These are phyloP conservation scores for Beroe ovata DNA, from an alignment of 37 sponge, comb jelly and placozoan species.

Conservation along the genomic window DNA sequence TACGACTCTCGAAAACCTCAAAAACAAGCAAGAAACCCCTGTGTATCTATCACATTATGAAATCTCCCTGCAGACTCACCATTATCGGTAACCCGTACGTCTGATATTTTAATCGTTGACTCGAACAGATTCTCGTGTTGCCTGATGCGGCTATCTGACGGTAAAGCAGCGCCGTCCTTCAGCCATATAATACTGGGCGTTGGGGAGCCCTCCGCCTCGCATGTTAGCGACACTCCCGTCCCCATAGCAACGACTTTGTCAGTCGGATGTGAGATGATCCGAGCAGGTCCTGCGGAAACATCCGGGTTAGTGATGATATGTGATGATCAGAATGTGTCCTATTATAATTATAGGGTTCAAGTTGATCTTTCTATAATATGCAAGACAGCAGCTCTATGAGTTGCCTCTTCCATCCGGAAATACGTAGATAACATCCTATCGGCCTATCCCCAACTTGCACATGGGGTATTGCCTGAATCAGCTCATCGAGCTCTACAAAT, in stretches of 20 bases:
- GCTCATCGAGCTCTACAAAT: too few relatives aligned
- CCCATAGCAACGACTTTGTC: not conserved
- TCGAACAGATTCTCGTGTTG: conserved; percentile 41
- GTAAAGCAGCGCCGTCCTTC: conserved; percentile 28
- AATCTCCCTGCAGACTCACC: conserved; percentile 25
- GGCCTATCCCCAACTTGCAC: too few relatives aligned
- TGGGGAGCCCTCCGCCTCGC: conserved; percentile 45
- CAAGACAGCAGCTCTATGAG: too few relatives aligned
- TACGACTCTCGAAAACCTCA: too few relatives aligned
- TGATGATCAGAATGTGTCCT: too few relatives aligned
- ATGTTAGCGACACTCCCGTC: conserved; percentile 9
- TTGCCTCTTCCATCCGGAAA: too few relatives aligned
- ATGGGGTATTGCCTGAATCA: too few relatives aligned
- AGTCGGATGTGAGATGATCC: not conserved
- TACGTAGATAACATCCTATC: too few relatives aligned
- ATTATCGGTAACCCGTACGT: conserved; percentile 16
- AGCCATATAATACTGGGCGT: conserved; percentile 40
- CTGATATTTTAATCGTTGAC: not conserved
- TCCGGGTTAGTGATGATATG: conserved; percentile 27
- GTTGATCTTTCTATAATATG: too few relatives aligned
- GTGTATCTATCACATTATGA: not conserved
- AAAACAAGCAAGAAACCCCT: too few relatives aligned
- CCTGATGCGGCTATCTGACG: conserved; percentile 4
- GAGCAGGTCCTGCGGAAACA: conserved; percentile 3
- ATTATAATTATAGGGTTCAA: too few relatives aligned